Evolutionary conservation across 2,888 invertebrate genomes (phyloP).

Genomic region (Rhagophthalmus giganteus): DNA sequence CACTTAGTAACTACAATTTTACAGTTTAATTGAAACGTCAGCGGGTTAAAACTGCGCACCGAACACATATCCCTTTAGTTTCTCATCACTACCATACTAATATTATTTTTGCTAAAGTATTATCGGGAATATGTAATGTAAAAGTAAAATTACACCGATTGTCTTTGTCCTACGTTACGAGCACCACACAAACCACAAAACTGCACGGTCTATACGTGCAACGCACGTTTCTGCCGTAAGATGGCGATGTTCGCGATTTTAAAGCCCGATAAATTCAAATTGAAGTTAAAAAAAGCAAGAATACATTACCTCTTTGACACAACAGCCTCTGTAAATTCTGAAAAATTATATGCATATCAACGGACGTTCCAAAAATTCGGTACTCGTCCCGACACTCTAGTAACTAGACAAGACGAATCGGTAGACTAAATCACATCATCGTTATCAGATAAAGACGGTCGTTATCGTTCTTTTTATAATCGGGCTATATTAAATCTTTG

Average conservation of each 20-base stretch:
- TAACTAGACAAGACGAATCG: too few relatives aligned
- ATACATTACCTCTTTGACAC: not conserved
- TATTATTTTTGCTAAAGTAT: constrained; percentile 10
- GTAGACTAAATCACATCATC: too few relatives aligned
- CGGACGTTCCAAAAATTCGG: too few relatives aligned
- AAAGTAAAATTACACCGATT: constrained; percentile 23
- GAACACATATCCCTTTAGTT: constrained; percentile 17
- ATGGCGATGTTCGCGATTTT: constrained; percentile 5
- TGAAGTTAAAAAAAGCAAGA: not conserved
- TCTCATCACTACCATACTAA: constrained; percentile 17
- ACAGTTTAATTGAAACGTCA: constrained; percentile 28
- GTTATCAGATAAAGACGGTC: too few relatives aligned
- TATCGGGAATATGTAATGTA: constrained; percentile 18
- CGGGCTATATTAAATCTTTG: too few relatives aligned
- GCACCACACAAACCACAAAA: constrained; percentile 26
- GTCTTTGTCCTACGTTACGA: constrained; percentile 29
- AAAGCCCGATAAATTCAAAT: too few relatives aligned
- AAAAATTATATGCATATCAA: not conserved
- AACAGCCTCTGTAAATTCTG: not conserved
- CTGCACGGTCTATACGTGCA: constrained; percentile 22
- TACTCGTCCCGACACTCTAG: too few relatives aligned
- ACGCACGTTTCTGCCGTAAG: constrained; percentile 9
- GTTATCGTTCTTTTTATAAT: too few relatives aligned
- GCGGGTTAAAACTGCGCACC: constrained; percentile 15
- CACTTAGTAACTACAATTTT: constrained; percentile 29